These are phyloP conservation scores for Marcusenius ussheri DNA, from an alignment of 2,113 vertebrate genomes.

Conservation along the genomic window DNA sequence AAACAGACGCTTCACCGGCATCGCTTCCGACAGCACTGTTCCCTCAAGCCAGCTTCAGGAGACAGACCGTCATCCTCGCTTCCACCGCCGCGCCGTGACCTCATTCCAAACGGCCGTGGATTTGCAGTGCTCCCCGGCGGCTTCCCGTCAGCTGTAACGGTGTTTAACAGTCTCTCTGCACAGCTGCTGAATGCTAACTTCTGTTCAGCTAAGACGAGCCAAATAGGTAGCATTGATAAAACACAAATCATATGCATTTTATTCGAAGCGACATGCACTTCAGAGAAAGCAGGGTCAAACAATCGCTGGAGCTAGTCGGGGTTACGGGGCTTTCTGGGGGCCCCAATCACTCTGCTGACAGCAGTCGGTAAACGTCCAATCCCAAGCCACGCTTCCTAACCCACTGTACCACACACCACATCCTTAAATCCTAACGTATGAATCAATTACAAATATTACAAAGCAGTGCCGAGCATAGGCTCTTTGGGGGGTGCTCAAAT, in stretches of 20 bases:
- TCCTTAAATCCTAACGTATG: background rate
- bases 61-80: constrained; percentile 26
- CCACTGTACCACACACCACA: background rate
- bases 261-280: background rate
- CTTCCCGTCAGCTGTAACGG: background rate
- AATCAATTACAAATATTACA: background rate
- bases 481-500: background rate
- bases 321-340: background rate
- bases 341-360: background rate
- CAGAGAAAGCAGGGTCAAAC: background rate
- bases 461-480: no score
- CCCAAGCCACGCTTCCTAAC: background rate
- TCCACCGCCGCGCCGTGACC: constrained; percentile 17
- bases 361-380: background rate
- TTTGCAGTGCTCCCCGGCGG: constrained; percentile 8
- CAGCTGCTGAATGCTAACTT: background rate
- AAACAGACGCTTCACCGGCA: constrained; percentile 34
- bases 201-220: background rate
- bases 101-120: constrained; percentile 18
- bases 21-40: constrained; percentile 20
- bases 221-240: background rate
- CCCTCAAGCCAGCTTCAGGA: constrained; percentile 21
- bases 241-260: background rate
- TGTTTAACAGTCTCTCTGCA: background rate
- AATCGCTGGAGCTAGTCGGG: background rate